Base-by-base conservation (phyloP, 1,140 invertebrate species). In the Aplysia californica region DNA sequence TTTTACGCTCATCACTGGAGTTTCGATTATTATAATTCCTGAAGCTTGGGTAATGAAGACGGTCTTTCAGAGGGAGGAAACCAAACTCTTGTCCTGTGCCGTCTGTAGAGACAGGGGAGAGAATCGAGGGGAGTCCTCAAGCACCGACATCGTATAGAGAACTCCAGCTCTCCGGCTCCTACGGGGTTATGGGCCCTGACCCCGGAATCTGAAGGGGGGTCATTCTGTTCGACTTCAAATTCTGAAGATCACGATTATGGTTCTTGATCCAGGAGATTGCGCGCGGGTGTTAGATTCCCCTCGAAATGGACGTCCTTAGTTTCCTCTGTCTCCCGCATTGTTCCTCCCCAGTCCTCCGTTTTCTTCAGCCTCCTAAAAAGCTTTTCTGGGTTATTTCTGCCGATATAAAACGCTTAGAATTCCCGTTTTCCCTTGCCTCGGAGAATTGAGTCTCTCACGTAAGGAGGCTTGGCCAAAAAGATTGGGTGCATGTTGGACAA, bases 11-110 rank as follows among this genome's bases (percentile, higher is more conserved):
- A 70, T 70, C 68, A 70, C 33, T 20, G 41, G n/a, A n/a, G 68
- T 55, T 70, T 70, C 44, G 41, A 70, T 70, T 70, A 58, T 70
- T 50, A 70, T 55, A 70, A 70, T 50, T 70, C 31, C 29, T 31
- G 29, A 31, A 55, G 55, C 38, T 55, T 55, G 3, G n/a, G 68
- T 56, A 35, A 70, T 70, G 50, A 56, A 70, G 68, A 56, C 35
- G 10, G 29, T 2, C 35, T 5, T 26, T 5, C 21, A 61, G 29
- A n/a, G 6, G 35, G 3, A 61, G 58, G 35, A 65, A 65, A 35
- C 61, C 31, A 65, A 50, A 35, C 61, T n/a, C 61, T 65, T 65
- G 61, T 65, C 33, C 4, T 20, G n/a, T 5, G 10, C 4, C 20
- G 15, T 65, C 61, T 33, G 33, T n/a, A 65, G 35, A 26, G 33